Conservation (phyloP, 2,888 invertebrate genomes). For the Sceliomorpha sp. region DNA sequence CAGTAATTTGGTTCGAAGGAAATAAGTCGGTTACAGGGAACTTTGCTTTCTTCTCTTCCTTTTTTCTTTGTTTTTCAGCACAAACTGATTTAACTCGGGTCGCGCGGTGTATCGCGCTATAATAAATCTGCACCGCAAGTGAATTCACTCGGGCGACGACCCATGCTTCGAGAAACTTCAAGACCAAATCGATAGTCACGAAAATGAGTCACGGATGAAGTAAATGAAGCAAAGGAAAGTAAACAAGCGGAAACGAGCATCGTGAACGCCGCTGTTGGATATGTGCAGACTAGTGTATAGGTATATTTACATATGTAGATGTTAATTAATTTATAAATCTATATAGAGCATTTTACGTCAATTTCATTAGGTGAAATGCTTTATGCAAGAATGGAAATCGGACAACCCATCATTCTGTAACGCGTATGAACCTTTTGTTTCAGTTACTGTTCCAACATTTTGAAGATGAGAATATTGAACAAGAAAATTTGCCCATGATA, state of each 20-base stretch:
- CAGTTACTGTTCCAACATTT: no score
- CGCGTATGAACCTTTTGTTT: no score
- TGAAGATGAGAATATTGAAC: no score
- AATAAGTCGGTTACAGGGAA: conserved; percentile 15
- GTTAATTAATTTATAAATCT: no score
- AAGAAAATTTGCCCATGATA: no score
- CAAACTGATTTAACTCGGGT: conserved; percentile 17
- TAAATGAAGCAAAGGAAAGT: conserved; percentile 64
- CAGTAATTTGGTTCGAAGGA: conserved; percentile 4
- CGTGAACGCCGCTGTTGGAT: conserved; percentile 19
- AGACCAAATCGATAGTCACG: conserved; percentile 46
- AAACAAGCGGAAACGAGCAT: conserved; percentile 62
- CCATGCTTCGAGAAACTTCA: conserved; percentile 27
- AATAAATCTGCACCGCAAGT: conserved; percentile 30
- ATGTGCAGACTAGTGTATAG: not conserved
- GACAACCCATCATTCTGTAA: no score
- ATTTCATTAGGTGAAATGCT: no score
- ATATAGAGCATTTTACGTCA: no score
- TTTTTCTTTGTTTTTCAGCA: conserved; percentile 15
- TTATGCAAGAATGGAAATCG: no score
- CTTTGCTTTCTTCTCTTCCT: conserved; percentile 4
- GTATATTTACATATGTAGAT: conserved; percentile 4
- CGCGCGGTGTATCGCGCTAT: conserved; percentile 28
- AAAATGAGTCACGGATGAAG: conserved; percentile 59
- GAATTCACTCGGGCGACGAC: conserved; percentile 39